A percentile compares a stretch with the other conserved stretches of the same genome.
Conservation (phyloP, 2,888 invertebrate genomes). For the Opisthograptis luteolata region DNA sequence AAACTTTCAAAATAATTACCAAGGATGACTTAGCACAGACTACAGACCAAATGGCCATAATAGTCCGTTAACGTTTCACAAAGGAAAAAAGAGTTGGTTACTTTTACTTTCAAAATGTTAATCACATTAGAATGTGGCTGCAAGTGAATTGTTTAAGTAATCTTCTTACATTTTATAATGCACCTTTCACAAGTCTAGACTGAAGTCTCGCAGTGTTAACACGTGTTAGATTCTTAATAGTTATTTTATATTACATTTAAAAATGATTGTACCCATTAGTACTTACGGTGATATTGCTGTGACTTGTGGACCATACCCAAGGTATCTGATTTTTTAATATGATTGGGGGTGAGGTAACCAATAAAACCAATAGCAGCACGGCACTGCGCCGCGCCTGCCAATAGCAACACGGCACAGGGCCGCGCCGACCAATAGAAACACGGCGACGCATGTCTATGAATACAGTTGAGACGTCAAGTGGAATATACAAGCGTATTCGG, state of each 20-base stretch:
- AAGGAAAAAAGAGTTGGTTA: conserved; percentile 26
- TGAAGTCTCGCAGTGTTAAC: conserved; percentile 17
- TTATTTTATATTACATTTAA: conserved; percentile 8
- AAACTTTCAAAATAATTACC: conserved; percentile 29
- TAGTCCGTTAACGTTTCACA: conserved; percentile 13
- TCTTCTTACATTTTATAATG: conserved; percentile 20
- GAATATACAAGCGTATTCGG: no score
- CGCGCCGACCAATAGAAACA: no score
- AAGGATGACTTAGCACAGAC: conserved; percentile 34
- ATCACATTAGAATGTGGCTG: conserved; percentile 31
- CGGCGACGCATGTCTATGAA: no score
- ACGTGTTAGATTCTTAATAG: conserved; percentile 14
- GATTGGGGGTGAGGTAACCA: no score
- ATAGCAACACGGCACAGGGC: no score
- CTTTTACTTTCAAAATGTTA: conserved; percentile 41
- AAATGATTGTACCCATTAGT: conserved; percentile 30
- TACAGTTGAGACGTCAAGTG: no score
- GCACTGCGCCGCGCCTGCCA: no score
- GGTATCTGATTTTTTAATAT: conserved; percentile 14
- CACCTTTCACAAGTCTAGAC: conserved; percentile 28
- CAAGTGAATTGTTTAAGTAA: conserved; percentile 27
- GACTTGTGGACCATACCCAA: conserved; percentile 25
- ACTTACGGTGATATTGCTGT: conserved; percentile 29
- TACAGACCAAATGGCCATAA: conserved; percentile 15
- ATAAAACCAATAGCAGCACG: no score